Percentiles rank a stretch among this genome's conserved stretches.
Evolutionary conservation across 2,113 vertebrate genomes (phyloP).

Genomic region (Indri indri): DNA sequence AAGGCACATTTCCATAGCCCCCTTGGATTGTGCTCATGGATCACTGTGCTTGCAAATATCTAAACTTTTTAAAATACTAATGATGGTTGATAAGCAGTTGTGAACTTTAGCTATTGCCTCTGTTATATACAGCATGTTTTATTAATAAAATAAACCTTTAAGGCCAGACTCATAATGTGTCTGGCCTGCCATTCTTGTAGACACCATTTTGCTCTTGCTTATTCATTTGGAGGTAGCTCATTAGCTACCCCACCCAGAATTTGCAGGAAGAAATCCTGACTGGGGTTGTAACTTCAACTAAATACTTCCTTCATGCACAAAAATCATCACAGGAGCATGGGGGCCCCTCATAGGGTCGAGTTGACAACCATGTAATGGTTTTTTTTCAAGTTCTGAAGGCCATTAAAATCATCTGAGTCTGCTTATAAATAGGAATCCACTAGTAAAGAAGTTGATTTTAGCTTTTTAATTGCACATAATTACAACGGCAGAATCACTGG

Average conservation of each 20-base stretch:
- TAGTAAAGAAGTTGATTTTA: constrained; percentile 56
- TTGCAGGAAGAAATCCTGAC: constrained; percentile 30
- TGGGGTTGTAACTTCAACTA: background rate
- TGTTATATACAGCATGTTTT: constrained; percentile 13
- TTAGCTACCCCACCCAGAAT: constrained; percentile 36
- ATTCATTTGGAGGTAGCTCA: background rate
- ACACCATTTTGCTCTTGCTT: background rate
- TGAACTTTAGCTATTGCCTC: background rate
- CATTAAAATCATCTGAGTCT: constrained; percentile 38
- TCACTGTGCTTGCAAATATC: background rate
- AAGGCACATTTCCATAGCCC: background rate
- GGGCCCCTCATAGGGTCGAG: background rate
- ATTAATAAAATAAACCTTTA: background rate
- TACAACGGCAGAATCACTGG: constrained; percentile 47
- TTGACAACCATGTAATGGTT: background rate
- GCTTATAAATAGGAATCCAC: constrained; percentile 52
- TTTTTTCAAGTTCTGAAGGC: constrained; percentile 53
- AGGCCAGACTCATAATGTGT: background rate
- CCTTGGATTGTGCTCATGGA: background rate
- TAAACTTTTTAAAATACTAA: background rate
- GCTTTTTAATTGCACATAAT: constrained; percentile 70
- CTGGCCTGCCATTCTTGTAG: background rate
- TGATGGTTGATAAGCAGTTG: background rate
- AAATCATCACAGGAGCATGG: background rate
- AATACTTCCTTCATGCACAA: background rate